Evolutionary conservation across 2,113 vertebrate species (phyloP).

Genomic region (Addax nasomaculatus): DNA sequence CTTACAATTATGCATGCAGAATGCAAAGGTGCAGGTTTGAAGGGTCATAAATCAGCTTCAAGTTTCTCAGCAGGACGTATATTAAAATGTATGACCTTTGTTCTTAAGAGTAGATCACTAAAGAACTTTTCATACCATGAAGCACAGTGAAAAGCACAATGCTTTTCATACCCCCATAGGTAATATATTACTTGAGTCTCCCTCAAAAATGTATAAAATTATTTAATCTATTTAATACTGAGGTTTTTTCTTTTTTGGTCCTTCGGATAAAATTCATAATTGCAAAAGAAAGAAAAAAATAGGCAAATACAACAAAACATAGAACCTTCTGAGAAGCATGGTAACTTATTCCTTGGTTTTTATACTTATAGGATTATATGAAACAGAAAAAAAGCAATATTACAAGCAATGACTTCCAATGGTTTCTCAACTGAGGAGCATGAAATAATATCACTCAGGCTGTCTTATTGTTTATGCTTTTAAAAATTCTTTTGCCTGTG

Average conservation of each 20-base stretch:
- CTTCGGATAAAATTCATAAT: neutral
- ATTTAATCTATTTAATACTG: neutral
- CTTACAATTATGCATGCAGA: neutral
- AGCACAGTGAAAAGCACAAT: neutral
- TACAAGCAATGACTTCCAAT: neutral
- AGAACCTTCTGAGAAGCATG: neutral
- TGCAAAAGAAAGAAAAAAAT: neutral
- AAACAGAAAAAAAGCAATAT: neutral
- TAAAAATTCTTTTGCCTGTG: neutral
- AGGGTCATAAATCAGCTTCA: slow-evolving; percentile 67
- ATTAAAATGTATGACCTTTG: slow-evolving; percentile 73
- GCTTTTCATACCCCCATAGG: neutral
- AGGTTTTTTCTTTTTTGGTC: neutral
- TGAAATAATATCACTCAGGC: neutral
- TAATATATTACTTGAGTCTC: neutral
- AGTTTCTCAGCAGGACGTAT: slow-evolving; percentile 66
- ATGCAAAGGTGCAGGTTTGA: neutral
- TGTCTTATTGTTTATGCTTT: neutral
- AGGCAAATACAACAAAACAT: neutral
- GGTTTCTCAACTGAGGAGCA: neutral
- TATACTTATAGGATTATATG: neutral
- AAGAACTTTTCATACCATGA: neutral
- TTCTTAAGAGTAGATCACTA: slow-evolving; percentile 49
- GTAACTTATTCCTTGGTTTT: neutral
- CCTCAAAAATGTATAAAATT: neutral